These are phyloP conservation scores for Todiramphus chloris DNA, from an alignment of 2,113 vertebrate genomes.

Conservation along the genomic window DNA sequence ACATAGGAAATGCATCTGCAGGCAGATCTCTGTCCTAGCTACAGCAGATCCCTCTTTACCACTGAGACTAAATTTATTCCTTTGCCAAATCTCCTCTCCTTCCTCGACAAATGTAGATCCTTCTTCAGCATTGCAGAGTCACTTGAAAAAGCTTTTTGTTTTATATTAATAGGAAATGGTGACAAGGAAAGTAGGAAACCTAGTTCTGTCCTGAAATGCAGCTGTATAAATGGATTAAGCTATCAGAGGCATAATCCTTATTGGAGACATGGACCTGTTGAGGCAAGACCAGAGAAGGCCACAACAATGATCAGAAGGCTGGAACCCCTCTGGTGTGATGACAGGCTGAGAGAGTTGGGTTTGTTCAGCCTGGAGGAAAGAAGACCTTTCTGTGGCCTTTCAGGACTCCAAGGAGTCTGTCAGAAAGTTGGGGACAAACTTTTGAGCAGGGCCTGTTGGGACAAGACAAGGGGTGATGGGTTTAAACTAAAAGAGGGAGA, in stretches of 20 bases:
- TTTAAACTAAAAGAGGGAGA: too few relatives aligned
- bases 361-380: too few relatives aligned
- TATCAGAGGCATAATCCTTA: fast-evolving
- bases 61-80: neutral
- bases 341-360: too few relatives aligned
- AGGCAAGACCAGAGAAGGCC: neutral
- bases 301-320: neutral
- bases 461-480: too few relatives aligned
- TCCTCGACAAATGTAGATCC: neutral
- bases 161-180: neutral
- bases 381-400: too few relatives aligned
- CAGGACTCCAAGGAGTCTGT: too few relatives aligned
- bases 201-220: neutral
- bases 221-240: neutral
- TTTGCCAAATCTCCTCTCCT: neutral
- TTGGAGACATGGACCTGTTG: neutral
- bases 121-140: neutral
- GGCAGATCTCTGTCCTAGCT: neutral
- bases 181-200: neutral
- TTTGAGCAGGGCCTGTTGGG: too few relatives aligned
- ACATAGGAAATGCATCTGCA: neutral
- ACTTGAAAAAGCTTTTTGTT: neutral
- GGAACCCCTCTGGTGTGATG: too few relatives aligned
- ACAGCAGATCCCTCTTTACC: neutral
- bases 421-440: too few relatives aligned